Base-by-base conservation (phyloP, 2,797 vertebrate species). In the Onychomys arenicola region DNA sequence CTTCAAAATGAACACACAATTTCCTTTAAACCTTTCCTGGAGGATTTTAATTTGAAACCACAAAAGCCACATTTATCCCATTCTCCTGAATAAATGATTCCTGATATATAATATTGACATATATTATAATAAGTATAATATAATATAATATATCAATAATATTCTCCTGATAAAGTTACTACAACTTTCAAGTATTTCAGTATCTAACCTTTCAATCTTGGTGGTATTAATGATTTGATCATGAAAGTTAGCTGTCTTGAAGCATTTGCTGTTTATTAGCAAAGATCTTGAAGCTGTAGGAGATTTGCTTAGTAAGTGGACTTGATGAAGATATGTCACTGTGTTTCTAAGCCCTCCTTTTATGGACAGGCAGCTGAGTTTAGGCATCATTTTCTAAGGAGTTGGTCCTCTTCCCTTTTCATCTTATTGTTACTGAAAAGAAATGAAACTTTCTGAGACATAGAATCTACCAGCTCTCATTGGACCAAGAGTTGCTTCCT, bases 11-110 rank as follows among this genome's bases (percentile, higher is more conserved):
- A 73, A 83, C n/a, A 32, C 40, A 92, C 16, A 2, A n/a, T 19
- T 87, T 91, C 40, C 90, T 95, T 89, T 92, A 92, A 55, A 25
- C 49, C 88, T 92, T 93, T 92, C 61, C 21, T 92, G 14, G 49
- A 93, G 57, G 55, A 2, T 91, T 77, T 49, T 25, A 82, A 90
- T 88, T 82, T 23, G 46, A 91, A 73, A 63, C 8, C 65, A 14
- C 43, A 49, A 76, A 92, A 95, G 73, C 27, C 46, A 89, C 13
- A 65, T 91, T 63, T 80, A 43, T 80, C 46, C 13, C 16, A 40
- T 69, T 89, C 11, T 95, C 67, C 43, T 76, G 82, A 95, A 61
- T 57, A 67, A 49, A 49, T 49, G 46, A 49, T 67, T 67, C 29
- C 32, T 85, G 29, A 85, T 8, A 21, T n/a, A 46, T 67, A 49